These are phyloP conservation scores for Lasioglossum villosulum DNA, from an alignment of 2,888 invertebrate genomes.

Conservation along the genomic window DNA sequence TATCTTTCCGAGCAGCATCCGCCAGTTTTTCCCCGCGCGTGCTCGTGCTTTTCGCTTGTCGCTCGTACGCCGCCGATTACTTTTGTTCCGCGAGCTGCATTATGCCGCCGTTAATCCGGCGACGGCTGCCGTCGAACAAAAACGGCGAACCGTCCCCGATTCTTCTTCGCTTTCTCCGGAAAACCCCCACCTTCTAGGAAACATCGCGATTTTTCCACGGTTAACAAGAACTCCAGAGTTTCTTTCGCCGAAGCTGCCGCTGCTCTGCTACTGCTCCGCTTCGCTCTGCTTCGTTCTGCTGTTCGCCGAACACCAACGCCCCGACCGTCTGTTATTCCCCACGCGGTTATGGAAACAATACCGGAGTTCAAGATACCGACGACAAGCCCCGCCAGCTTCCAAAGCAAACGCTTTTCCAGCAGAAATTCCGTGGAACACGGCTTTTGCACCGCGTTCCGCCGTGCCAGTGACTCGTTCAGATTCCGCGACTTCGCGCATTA, in stretches of 20 bases:
- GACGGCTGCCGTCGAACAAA: conserved; percentile 12
- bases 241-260: conserved; percentile 15
- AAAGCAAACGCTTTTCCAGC: conserved; percentile 51
- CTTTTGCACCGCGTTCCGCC: not conserved
- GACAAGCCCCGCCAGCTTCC: not conserved
- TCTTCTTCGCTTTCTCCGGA: conserved; percentile 18
- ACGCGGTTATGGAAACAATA: conserved; percentile 46
- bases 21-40: conserved; percentile 13
- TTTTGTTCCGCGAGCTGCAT: conserved; percentile 34
- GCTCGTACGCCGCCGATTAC: conserved; percentile 17
- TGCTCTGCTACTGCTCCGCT: not conserved
- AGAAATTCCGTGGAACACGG: not conserved
- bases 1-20: conserved; percentile 39
- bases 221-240: conserved; percentile 26
- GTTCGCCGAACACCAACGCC: conserved; percentile 31
- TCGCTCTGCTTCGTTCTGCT: not conserved
- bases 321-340: conserved; percentile 42
- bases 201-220: conserved; percentile 12
- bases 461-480: not conserved
- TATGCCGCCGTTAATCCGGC: conserved; percentile 44
- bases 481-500: conserved; percentile 14
- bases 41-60: not conserved
- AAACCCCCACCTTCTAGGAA: not conserved
- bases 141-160: conserved; percentile 24
- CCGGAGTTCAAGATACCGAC: conserved; percentile 18